Evolutionary conservation across 2,797 vertebrate genomes (phyloP).

Genomic region (Muscicapa comitata): DNA sequence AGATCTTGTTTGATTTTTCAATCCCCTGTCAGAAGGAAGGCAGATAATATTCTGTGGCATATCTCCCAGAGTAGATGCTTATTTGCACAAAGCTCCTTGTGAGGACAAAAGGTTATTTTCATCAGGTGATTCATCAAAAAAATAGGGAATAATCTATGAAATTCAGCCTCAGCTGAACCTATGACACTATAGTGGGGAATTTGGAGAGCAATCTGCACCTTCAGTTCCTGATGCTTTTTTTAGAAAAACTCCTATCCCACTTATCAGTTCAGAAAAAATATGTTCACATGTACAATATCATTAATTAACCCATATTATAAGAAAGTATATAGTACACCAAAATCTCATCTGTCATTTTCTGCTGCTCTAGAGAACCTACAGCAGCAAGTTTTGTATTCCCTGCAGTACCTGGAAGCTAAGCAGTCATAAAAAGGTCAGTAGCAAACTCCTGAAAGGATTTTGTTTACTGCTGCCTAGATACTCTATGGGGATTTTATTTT

Average conservation of each 20-base stretch:
- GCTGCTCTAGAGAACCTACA: not conserved
- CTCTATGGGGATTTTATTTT: not conserved
- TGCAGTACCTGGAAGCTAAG: not conserved
- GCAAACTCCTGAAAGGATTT: not conserved
- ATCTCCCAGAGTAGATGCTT: not conserved
- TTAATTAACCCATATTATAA: not conserved
- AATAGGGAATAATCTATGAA: not conserved
- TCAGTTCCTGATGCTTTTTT: not conserved
- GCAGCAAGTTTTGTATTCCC: not conserved
- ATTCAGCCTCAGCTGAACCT: not conserved
- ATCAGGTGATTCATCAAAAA: not conserved
- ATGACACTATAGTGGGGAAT: not conserved
- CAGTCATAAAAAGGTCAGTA: not conserved
- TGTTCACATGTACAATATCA: not conserved
- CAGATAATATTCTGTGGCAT: not conserved
- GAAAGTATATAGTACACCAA: not conserved
- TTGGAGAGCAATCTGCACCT: not conserved
- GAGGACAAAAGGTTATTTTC: not conserved
- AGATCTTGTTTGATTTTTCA: not conserved
- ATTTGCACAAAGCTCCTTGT: not conserved
- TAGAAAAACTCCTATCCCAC: not conserved
- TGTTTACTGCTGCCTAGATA: not conserved
- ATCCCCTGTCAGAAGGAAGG: not conserved
- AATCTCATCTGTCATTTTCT: not conserved
- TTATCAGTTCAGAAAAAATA: not conserved